These are phyloP conservation scores for Sinopyrophorus schimmeli DNA, from an alignment of 2,888 invertebrate genomes.

Conservation along the genomic window DNA sequence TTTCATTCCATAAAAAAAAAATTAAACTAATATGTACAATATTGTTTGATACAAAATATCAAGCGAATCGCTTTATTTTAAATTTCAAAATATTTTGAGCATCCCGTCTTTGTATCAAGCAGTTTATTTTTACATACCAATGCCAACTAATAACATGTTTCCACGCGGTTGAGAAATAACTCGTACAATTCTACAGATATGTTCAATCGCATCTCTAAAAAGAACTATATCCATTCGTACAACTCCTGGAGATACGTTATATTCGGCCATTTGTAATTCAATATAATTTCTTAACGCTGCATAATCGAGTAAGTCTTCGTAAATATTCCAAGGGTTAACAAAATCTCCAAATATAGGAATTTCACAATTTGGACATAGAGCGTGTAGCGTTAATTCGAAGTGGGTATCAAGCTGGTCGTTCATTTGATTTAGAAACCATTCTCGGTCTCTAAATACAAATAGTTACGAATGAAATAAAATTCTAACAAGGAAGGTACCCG, in stretches of 20 bases:
- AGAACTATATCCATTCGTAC: conserved; percentile 81
- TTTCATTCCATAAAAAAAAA: too few relatives aligned
- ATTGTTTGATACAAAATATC: not conserved
- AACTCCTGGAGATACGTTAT: conserved; percentile 78
- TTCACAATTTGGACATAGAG: conserved; percentile 72
- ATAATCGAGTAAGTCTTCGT: conserved; percentile 76
- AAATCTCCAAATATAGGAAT: conserved; percentile 79
- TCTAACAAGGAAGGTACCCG: too few relatives aligned
- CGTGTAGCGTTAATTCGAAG: conserved; percentile 80
- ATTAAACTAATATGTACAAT: too few relatives aligned
- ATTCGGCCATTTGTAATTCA: conserved; percentile 68
- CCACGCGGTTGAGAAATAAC: conserved; percentile 84
- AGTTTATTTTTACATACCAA: conserved; percentile 62
- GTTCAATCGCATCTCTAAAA: conserved; percentile 85
- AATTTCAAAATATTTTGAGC: too few relatives aligned
- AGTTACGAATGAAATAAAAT: not conserved
- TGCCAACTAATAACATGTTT: conserved; percentile 81
- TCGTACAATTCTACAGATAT: conserved; percentile 79
- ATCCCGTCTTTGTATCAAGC: too few relatives aligned
- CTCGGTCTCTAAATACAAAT: conserved; percentile 64
- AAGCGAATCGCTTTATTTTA: too few relatives aligned
- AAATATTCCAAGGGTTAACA: conserved; percentile 74
- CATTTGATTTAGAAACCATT: conserved; percentile 74
- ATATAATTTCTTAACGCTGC: conserved; percentile 61
- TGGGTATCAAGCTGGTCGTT: conserved; percentile 75